A percentile compares a stretch with the other conserved stretches of the same genome.
Evolutionary conservation across 2,888 invertebrate species (phyloP).

Genomic region (Diaphora mendica): DNA sequence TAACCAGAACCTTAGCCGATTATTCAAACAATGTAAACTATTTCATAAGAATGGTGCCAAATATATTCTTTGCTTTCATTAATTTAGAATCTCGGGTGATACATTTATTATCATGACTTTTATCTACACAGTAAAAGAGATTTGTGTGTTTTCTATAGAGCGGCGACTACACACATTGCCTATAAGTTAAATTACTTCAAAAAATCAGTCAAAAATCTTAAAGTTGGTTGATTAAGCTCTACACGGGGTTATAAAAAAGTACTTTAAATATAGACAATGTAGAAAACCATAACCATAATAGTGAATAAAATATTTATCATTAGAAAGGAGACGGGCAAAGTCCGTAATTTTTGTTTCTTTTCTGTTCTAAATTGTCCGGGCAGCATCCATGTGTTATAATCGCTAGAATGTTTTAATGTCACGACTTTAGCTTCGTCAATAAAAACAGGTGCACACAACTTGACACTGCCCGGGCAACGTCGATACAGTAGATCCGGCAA

Average conservation of each 20-base stretch:
- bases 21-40: constrained; percentile 22
- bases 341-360: constrained; percentile 31
- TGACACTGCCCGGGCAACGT: constrained; percentile 21
- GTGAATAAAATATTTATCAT: not conserved
- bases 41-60: constrained; percentile 43
- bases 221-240: constrained; percentile 70
- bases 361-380: constrained; percentile 23
- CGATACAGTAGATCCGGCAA: constrained; percentile 18
- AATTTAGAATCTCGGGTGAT: constrained; percentile 2
- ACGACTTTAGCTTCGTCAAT: not conserved
- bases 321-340: constrained; percentile 26
- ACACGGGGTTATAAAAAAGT: constrained; percentile 62
- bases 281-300: constrained; percentile 6
- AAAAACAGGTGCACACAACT: not conserved
- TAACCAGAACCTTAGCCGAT: constrained; percentile 18
- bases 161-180: constrained; percentile 26
- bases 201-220: constrained; percentile 59
- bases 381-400: not conserved
- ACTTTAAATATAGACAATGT: constrained; percentile 60
- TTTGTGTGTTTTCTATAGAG: constrained; percentile 16
- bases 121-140: constrained; percentile 1
- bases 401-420: not conserved
- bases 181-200: constrained; percentile 42
- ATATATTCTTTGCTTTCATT: constrained; percentile 8
- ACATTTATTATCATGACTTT: not conserved